Evolutionary conservation across 2,113 vertebrate genomes (phyloP), one percentile per base, ranked within the genome.

Genomic region (Pedetes capensis): DNA sequence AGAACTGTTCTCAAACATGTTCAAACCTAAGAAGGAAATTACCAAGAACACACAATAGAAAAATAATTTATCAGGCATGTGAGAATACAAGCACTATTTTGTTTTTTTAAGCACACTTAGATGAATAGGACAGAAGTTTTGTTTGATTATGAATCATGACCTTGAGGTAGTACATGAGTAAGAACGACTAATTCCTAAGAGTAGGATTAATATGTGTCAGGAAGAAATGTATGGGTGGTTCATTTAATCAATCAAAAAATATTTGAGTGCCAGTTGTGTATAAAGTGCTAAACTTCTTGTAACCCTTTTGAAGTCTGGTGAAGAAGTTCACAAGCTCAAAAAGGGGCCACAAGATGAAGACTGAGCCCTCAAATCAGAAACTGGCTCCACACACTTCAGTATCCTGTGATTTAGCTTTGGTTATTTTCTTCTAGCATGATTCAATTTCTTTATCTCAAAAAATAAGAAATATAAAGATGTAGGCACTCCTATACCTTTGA

Each of bases 141-240:
- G 20, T 89, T 89, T 94, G 85, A 75, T 96, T 94, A 82, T 94
- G 71, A 96, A 93, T 78, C 66, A 94, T 71, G 66, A 93, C 49
- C 85, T 87, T 82, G 47, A 76, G 44, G 51, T 22, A 87, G n/a
- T 61, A 83, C 32, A 51, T 79, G 84, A 66, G 34, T 74, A 84
- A 87, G 29, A 63, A 66, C 59, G 61, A 20, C 7, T 89, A 51
- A 92, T 95, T 83, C 64, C 39, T 92, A 7, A 87, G 63, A 51
- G 47, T 66, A 89, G 79, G 75, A 86, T 87, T 75, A 92, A 82
- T 55, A 69, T 6, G 85, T 16, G 2, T 66, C 47, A 95, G 78
- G 53, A 91, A 87, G 44, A 95, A 81, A 63, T 44, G 11, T 27
- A 47, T 79, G 47, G 3, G 39, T 34, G 90, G 47, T 16, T 84